These are phyloP conservation scores for Pao palembangensis DNA, from an alignment of 2,113 vertebrate genomes.

Conservation along the genomic window DNA sequence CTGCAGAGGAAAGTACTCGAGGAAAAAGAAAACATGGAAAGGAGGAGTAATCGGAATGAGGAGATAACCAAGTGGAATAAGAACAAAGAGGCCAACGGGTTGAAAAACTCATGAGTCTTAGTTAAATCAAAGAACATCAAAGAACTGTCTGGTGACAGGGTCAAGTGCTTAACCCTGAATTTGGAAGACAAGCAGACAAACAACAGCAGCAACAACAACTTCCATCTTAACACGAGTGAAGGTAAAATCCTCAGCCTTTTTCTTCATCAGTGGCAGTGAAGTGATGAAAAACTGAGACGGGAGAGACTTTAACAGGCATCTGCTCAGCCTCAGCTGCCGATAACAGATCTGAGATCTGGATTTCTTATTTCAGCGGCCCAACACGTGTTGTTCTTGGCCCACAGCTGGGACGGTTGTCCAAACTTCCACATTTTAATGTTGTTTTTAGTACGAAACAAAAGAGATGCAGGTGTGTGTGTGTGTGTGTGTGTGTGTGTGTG, in stretches of 20 bases:
- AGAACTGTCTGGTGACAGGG: conserved; percentile 2
- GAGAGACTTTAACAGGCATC: not conserved
- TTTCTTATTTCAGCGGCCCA: not conserved
- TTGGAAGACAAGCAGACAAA: not conserved
- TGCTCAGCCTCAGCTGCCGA: conserved; percentile 1
- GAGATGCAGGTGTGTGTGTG: too few species aligned
- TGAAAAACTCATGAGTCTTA: conserved; percentile 6
- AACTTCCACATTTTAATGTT: too few species aligned
- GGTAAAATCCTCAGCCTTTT: not conserved
- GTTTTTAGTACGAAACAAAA: too few species aligned
- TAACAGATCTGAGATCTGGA: too few species aligned
- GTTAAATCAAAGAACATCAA: conserved; percentile 11
- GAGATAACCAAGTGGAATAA: conserved; percentile 12
- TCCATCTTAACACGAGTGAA: too few species aligned
- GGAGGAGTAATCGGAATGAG: not conserved
- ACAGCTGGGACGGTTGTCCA: too few species aligned
- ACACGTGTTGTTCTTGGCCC: conserved; percentile 15
- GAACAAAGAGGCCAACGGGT: conserved; percentile 11
- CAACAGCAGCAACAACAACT: too few species aligned
- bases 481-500: too few species aligned
- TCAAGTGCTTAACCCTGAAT: conserved; percentile 9
- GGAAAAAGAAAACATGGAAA: not conserved
- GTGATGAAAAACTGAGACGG: too few species aligned
- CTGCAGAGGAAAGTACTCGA: not conserved
- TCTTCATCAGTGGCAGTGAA: too few species aligned